These are phyloP conservation scores for Accipiter virgatus DNA, from an alignment of 2,113 vertebrate genomes.

Conservation along the genomic window DNA sequence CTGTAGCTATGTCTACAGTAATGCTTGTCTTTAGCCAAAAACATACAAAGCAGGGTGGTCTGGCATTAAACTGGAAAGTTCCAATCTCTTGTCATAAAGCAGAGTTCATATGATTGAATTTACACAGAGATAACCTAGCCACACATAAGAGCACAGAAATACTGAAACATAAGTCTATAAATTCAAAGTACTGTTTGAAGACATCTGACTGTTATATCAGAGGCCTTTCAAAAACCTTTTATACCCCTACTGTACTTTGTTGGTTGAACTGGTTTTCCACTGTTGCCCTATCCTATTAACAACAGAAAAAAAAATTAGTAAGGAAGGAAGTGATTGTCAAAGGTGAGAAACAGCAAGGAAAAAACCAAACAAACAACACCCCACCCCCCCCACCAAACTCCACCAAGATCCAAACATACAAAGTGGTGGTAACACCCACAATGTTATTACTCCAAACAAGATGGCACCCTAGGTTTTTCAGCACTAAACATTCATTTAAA, in stretches of 20 bases:
- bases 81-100: background rate
- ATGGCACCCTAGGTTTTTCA: background rate
- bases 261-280: background rate
- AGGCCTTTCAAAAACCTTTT: background rate
- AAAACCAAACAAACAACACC: background rate
- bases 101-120: background rate
- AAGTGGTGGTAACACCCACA: background rate
- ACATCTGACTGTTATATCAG: background rate
- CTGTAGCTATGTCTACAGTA: background rate
- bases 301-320: background rate
- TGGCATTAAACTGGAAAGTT: background rate
- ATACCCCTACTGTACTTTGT: background rate
- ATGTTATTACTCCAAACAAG: background rate
- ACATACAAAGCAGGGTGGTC: background rate
- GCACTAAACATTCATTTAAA: background rate
- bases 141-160: background rate
- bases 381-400: rapidly evolving
- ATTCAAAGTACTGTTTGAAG: background rate
- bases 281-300: background rate
- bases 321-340: background rate
- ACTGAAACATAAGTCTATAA: background rate
- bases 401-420: background rate
- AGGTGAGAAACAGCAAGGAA: background rate
- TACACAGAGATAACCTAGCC: background rate
- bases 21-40: background rate